Conservation (phyloP, 2,888 invertebrate genomes). For the Cheilosia variabilis region DNA sequence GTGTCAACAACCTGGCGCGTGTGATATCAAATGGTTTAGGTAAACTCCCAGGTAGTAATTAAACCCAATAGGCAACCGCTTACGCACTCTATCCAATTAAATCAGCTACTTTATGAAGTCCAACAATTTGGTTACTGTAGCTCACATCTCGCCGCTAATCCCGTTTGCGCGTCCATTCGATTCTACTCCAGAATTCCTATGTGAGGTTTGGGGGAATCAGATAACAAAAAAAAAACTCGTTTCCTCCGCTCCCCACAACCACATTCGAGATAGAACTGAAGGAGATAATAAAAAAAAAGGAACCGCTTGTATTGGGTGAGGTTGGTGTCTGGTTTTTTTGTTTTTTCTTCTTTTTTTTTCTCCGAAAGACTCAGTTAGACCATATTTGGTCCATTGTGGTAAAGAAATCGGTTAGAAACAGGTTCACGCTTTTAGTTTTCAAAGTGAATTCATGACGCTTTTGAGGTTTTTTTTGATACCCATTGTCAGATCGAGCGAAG, state of each 20-base stretch:
- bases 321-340: not conserved
- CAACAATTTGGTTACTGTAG: too few species aligned
- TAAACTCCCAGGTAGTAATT: too few species aligned
- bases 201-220: not conserved
- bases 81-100: too few species aligned
- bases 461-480: not conserved
- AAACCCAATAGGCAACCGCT: too few species aligned
- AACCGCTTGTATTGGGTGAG: not conserved
- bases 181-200: not conserved
- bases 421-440: not conserved
- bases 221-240: not conserved
- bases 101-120: too few species aligned
- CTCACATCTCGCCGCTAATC: too few species aligned
- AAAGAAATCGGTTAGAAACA: not conserved
- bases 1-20: too few species aligned
- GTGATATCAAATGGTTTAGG: too few species aligned
- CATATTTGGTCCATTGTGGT: constrained; percentile 2
- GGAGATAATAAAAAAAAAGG: not conserved
- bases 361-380: not conserved
- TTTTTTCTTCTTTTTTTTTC: not conserved
- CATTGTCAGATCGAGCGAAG: too few species aligned
- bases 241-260: not conserved
- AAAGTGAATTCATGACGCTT: not conserved
- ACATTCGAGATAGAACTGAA: not conserved
- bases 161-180: not conserved